Evolutionary conservation across 1,140 invertebrate genomes (phyloP).

Genomic region (Drosophila malerkotliana): DNA sequence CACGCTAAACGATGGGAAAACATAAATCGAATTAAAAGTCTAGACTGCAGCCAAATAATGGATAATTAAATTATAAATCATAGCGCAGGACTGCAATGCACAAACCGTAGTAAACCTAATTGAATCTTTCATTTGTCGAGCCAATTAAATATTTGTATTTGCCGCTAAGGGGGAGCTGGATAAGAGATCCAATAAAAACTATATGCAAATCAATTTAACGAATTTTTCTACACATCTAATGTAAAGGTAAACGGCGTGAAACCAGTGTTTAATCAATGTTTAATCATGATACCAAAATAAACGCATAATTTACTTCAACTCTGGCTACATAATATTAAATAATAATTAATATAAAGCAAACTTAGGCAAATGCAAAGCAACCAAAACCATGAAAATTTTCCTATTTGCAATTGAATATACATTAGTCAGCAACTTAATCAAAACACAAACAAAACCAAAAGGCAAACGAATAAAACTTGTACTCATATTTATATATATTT

Average conservation of each 20-base stretch:
- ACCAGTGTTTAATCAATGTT: conserved; percentile 59
- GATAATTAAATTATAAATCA: conserved; percentile 43
- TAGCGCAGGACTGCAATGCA: conserved; percentile 67
- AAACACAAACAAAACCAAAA: conserved; percentile 76
- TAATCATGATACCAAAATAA: conserved; percentile 41
- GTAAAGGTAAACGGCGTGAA: conserved; percentile 57
- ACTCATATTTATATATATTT: conserved; percentile 48
- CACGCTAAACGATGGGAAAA: conserved; percentile 28
- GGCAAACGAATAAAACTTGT: conserved; percentile 66
- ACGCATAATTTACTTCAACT: conserved; percentile 54
- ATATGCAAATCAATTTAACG: conserved; percentile 81
- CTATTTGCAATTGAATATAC: conserved; percentile 75
- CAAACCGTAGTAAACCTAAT: conserved; percentile 13
- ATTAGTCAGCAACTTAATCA: conserved; percentile 78
- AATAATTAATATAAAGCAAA: conserved; percentile 38
- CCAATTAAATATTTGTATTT: conserved; percentile 62
- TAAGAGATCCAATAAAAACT: conserved; percentile 25
- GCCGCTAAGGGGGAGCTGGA: conserved; percentile 47
- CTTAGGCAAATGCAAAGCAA: conserved; percentile 61
- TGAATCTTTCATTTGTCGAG: conserved; percentile 47
- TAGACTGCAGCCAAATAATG: conserved; percentile 79
- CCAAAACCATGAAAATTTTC: conserved; percentile 34
- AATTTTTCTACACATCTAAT: conserved; percentile 82
- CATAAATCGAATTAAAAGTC: conserved; percentile 63
- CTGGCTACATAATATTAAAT: conserved; percentile 50